Evolutionary conservation across 64 coral and sea anemone species (phyloP).

Genomic region (Trachythela sp.): DNA sequence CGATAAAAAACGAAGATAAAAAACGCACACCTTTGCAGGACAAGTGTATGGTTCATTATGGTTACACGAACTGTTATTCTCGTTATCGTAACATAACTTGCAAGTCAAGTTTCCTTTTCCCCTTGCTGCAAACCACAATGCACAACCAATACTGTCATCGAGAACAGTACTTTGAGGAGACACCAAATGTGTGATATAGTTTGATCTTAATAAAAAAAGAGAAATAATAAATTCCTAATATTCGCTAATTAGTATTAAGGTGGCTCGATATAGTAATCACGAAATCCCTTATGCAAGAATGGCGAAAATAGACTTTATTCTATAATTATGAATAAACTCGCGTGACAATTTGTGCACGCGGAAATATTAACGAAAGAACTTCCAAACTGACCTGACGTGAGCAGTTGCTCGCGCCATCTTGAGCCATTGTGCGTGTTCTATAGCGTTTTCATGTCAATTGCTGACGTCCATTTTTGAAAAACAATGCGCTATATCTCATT

Average conservation of each 20-base stretch:
- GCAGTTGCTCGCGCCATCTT: no score
- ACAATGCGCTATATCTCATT: neutral
- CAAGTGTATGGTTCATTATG: neutral
- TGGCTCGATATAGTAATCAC: no score
- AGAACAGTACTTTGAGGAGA: conserved; percentile 80
- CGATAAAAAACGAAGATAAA: no score
- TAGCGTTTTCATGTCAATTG: no score
- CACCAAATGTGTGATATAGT: conserved; percentile 79
- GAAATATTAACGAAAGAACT: no score
- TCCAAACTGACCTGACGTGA: no score
- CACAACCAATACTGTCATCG: conserved; percentile 99
- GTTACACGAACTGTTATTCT: neutral
- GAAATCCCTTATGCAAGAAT: no score
- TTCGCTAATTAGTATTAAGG: no score
- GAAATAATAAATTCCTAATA: neutral
- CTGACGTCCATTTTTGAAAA: neutral
- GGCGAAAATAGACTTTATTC: no score
- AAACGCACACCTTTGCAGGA: neutral
- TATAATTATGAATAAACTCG: no score
- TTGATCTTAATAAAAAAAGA: conserved; percentile 39
- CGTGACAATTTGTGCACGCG: no score
- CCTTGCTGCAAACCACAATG: conserved; percentile 97
- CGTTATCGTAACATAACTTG: conserved; percentile 32
- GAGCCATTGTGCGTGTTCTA: no score
- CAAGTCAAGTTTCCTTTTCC: conserved; percentile 56